Evolutionary conservation across 1,140 invertebrate species (phyloP).

Genomic region (Bombyx mandarina): DNA sequence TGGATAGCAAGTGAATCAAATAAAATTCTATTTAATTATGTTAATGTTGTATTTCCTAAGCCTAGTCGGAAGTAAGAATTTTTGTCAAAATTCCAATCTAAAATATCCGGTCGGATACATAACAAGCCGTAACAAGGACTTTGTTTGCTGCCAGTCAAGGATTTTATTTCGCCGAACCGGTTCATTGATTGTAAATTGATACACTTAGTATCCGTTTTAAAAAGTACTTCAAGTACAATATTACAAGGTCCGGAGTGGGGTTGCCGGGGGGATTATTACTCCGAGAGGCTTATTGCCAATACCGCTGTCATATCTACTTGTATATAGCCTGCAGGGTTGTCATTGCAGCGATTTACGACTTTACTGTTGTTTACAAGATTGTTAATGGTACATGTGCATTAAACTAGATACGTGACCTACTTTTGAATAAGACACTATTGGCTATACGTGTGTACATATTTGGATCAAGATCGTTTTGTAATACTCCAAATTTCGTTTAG

Average conservation of each 20-base stretch:
- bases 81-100: conserved; percentile 4
- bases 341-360: not conserved
- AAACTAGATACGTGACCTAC: too few relatives aligned
- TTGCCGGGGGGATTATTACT: conserved; percentile 6
- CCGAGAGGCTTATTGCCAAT: conserved; percentile 5
- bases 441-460: too few relatives aligned
- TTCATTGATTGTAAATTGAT: conserved; percentile 5
- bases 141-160: conserved; percentile 4
- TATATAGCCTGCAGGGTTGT: not conserved
- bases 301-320: not conserved
- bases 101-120: conserved; percentile 6
- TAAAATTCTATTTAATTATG: too few relatives aligned
- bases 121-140: conserved; percentile 6
- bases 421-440: too few relatives aligned
- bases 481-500: too few relatives aligned
- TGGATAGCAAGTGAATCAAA: too few relatives aligned
- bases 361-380: too few relatives aligned
- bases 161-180: conserved; percentile 6
- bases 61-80: not conserved
- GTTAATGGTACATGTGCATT: too few relatives aligned
- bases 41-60: too few relatives aligned
- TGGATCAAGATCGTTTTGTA: too few relatives aligned
- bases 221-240: conserved; percentile 8
- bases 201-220: conserved; percentile 4
- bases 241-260: conserved; percentile 5